Conservation (phyloP, 2,113 vertebrate species). For the Peromyscus maniculatus region DNA sequence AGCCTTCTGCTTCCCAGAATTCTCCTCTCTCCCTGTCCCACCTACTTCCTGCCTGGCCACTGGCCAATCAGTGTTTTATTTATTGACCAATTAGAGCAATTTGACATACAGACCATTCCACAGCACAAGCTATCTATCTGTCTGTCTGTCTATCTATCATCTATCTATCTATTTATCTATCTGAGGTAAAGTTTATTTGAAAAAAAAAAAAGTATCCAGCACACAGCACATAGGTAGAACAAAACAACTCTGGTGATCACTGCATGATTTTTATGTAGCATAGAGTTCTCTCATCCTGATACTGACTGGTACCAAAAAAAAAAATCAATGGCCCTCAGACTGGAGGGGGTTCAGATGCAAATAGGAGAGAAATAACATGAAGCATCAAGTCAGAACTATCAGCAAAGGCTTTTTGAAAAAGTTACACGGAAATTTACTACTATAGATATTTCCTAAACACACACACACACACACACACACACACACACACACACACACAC, state of each 20-base stretch:
- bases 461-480: not conserved
- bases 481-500: not conserved
- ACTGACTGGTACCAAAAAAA: not conserved
- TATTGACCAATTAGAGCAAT: too few relatives aligned
- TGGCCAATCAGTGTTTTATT: too few relatives aligned
- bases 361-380: not conserved
- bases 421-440: not conserved
- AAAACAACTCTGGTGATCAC: not conserved
- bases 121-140: not conserved
- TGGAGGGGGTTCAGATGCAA: not conserved
- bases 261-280: not conserved
- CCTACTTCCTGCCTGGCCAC: too few relatives aligned
- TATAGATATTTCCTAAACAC: not conserved
- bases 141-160: not conserved
- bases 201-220: not conserved
- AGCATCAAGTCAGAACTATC: not conserved
- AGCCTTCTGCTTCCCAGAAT: too few relatives aligned
- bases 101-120: too few relatives aligned
- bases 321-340: not conserved
- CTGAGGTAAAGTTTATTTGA: too few relatives aligned
- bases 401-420: not conserved
- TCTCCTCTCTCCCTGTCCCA: too few relatives aligned
- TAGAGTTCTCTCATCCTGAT: not conserved
- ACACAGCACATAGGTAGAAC: not conserved
- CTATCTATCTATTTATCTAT: not conserved